Evolutionary conservation across 2,113 vertebrate genomes (phyloP), one percentile per base, ranked within the genome.

Genomic region (Corydoras maculifer): DNA sequence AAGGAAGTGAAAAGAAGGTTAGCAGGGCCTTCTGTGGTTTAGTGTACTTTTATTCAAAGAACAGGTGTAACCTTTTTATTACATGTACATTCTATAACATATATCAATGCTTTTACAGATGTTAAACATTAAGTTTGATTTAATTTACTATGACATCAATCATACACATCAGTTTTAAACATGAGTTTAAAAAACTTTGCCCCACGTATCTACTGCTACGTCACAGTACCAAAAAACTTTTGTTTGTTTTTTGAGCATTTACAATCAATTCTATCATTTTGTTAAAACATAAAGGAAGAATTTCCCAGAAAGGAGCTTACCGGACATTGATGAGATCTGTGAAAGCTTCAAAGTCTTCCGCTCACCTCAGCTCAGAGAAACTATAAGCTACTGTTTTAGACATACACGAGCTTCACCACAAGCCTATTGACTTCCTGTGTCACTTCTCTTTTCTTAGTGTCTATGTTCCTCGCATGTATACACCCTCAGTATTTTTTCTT

Each of bases 401-500:
- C 69, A 66, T 65, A 31, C 49, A 60, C 51, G 53, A 58, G 65
- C 49, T 60, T 72, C 61, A 84, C 84, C 79, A 61, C 83, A 81
- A 86, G 82, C 82, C 84, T 81, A 80, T 60, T 80, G 73, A 86
- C 86, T 90, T 90, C 89, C 89, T 90, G 88, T 86, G 75, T 80
- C 70, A 89, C 86, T 90, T 90, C 87, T 87, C 82, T 62, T 82
- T 69, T 78, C 65, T 70, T 65, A 84, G 65, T 81, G 67, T 65
- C 15, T 61, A 29, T 30, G 43, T 57, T 7, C 8, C 43, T 57
- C 59, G 48, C 50, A 51, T 12, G 54, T 0, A 12, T 8, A 59
- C 13, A 15, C 53, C 15, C 8, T 4, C 60, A 73, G 58, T 68
- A 58, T 18, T 2, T 18, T 25, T 7, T 67, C 74, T 73, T 76